phyloP scores from a whole-genome alignment of 2,797 vertebrate genomes.

The Varecia variegata region DNA sequence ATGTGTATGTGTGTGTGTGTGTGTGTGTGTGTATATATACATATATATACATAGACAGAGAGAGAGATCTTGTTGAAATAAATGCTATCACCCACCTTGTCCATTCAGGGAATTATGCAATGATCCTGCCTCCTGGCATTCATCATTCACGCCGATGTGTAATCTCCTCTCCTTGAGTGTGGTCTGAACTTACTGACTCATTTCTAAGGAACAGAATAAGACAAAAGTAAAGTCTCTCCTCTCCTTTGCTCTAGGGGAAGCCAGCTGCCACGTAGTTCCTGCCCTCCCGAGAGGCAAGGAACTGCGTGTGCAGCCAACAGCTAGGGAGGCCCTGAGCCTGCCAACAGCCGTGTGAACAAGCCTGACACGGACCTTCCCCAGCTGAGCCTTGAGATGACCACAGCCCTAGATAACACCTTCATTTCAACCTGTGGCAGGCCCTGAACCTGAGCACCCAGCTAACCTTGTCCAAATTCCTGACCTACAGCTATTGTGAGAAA shows the following conservation, averaged over 20 bases:
- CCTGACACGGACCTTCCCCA: neutral
- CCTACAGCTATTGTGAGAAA: neutral
- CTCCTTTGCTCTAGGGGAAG: neutral
- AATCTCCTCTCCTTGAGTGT: neutral
- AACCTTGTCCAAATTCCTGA: neutral
- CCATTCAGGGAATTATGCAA: neutral
- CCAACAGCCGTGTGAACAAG: neutral
- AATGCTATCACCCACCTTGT: neutral
- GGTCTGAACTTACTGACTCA: neutral
- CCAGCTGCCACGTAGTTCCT: neutral
- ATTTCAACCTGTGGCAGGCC: neutral
- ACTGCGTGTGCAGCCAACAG: neutral
- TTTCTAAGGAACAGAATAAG: constrained; percentile 6
- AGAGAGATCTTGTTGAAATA: neutral
- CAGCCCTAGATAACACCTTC: neutral
- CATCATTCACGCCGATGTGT: neutral
- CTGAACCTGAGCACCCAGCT: neutral
- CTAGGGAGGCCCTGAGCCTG: neutral
- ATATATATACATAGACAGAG: too few species aligned
- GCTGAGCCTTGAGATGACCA: neutral
- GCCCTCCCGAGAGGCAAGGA: neutral
- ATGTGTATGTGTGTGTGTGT: too few species aligned
- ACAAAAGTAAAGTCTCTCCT: neutral
- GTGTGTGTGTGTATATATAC: too few species aligned
- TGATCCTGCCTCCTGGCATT: neutral